phyloP scores from a whole-genome alignment of 2,797 vertebrate genomes.

The Acanthornis magna region DNA sequence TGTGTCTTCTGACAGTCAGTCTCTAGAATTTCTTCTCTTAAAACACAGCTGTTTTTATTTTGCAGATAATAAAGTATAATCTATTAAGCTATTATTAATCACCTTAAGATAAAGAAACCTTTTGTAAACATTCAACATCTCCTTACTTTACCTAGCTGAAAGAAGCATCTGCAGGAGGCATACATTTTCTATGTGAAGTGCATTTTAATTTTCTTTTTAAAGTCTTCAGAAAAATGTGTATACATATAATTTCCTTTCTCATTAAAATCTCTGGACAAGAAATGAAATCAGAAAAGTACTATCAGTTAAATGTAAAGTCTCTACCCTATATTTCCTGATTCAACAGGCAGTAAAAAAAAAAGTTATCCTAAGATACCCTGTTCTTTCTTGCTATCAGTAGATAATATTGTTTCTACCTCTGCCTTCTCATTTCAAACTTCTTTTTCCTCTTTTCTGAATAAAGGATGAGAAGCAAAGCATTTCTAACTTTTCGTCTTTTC shows the following conservation, averaged over 20 bases:
- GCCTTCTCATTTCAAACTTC: neutral
- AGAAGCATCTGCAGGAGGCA: neutral
- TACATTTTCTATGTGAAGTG: neutral
- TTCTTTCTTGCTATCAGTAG: neutral
- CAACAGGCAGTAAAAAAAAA: neutral
- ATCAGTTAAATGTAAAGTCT: neutral
- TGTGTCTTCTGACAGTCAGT: neutral
- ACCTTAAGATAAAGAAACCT: neutral
- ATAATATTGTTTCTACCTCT: neutral
- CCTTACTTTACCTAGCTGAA: neutral
- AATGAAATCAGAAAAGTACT: neutral
- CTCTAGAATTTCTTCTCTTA: neutral
- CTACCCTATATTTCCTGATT: neutral
- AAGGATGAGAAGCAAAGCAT: neutral
- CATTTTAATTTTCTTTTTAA: neutral
- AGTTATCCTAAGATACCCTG: neutral
- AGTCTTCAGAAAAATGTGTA: neutral
- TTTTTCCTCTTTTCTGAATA: neutral
- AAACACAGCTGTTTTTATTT: neutral
- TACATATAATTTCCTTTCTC: neutral
- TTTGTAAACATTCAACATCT: neutral
- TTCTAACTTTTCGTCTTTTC: slow-evolving; percentile 17
- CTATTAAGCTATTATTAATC: neutral
- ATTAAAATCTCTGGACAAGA: neutral
- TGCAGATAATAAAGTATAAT: neutral